These are phyloP conservation scores for cattle (Bos taurus) DNA, from an alignment of 2,113 vertebrate genomes.

Conservation along the genomic window ARS-UCD2.0 NC_037330.1:35133001-35133500, in stretches of 20 bases:
- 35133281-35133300: not conserved
- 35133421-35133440: not conserved
- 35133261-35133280: not conserved
- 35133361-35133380: not conserved
- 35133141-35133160: no score
- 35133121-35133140: no score
- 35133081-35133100: no score
- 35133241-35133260: not conserved
- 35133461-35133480: not conserved
- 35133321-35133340: not conserved
- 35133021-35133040: no score
- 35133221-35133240: not conserved
- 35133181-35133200: no score
- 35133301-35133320: not conserved
- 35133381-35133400: not conserved
- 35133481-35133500: not conserved
- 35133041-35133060: no score
- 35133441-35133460: not conserved
- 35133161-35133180: no score
- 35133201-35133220: not conserved
- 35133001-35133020: no score
- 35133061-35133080: no score
- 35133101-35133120: no score
- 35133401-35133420: not conserved
- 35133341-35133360: not conserved